Base-by-base conservation (phyloP, 2,888 invertebrate genomes). In the Drosophila demipolita region DNA sequence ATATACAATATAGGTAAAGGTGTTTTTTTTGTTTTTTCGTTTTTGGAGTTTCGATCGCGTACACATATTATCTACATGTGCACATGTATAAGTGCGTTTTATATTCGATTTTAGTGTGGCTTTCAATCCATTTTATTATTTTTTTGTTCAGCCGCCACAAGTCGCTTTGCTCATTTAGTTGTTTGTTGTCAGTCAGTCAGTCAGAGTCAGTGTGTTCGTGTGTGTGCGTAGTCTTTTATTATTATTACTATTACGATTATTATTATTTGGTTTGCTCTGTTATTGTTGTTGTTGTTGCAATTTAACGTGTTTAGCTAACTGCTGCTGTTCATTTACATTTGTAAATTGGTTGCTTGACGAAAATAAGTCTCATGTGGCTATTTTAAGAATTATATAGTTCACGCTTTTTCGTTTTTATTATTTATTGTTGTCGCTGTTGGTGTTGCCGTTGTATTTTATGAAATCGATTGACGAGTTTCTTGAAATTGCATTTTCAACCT, bases 361-460 rank as follows among this genome's bases (percentile, higher is more conserved):
- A 78, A 74, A 78, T 75, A 78, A 65, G 59, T 68, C 80, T 64
- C 60, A 73, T 79, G 80, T 79, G 78, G 78, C 78, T 79, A 75
- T 78, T 78, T 78, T 72, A 29, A 78, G 79, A 67, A 55, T 67
- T 48, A 63, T 62, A 63, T 79, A 64, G 66, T 72, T 79, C 64
- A 61, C 53, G 45, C 62, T 64, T 69, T 32, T 38, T 38, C 38
- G n/a, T 38, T 33, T 36, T 52, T 29, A 23, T 63, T 55, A 40
- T 50, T 53, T 61, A 49, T 35, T 60, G 29, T 65, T 42, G 45
- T 61, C 53, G 55, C 26, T 55, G 42, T 55, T 61, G 54, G 17
- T 55, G 26, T 12, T 38, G 12, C 20, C 20, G 45, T 45, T 45
- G 45, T 15, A 45, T 36, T 58, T 20, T 23, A 55, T 55, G 32